Base-by-base conservation (phyloP, 2,888 invertebrate genomes). In the Anorthoa munda region DNA sequence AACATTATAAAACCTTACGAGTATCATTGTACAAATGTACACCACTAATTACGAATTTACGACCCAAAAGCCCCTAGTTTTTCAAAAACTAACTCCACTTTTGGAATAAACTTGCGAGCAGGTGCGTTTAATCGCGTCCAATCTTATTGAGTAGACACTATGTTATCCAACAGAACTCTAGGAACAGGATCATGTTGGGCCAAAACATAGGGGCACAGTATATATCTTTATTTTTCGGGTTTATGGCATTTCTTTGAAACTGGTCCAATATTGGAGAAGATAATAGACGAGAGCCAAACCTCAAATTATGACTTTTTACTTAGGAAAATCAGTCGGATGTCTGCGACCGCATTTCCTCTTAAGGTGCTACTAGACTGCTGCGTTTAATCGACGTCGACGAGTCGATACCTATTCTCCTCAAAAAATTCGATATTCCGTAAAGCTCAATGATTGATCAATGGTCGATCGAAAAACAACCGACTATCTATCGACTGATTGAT, bases 141-240 rank as follows among this genome's bases (percentile, higher is more conserved):
- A 88, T 86, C 74, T 50, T 5, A 58, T 58, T 63, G 72, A 88
- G 82, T 84, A 72, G 66, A 66, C 78, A 79, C 67, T 83, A 79
- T 45, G 56, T 82, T 89, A 88, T 90, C 82, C 88, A 82, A 87
- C 83, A 84, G 73, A 75, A 79, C 31, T 39, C 12, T n/a, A n/a
- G n/a, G n/a, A n/a, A n/a, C n/a, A n/a, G n/a, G n/a, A n/a, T n/a
- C n/a, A n/a, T n/a, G n/a, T n/a, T n/a, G n/a, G n/a, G n/a, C n/a
- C n/a, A n/a, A n/a, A n/a, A n/a, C n/a, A n/a, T n/a, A n/a, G n/a
- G n/a, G n/a, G n/a, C n/a, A n/a, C n/a, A n/a, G n/a, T n/a, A n/a
- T n/a, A n/a, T n/a, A n/a, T n/a, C n/a, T n/a, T n/a, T n/a, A n/a
- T n/a, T n/a, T n/a, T n/a, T n/a, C n/a, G n/a, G n/a, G n/a, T n/a